Base-by-base conservation (phyloP, 1,140 invertebrate genomes). In the Sarcophaga bullata region DNA sequence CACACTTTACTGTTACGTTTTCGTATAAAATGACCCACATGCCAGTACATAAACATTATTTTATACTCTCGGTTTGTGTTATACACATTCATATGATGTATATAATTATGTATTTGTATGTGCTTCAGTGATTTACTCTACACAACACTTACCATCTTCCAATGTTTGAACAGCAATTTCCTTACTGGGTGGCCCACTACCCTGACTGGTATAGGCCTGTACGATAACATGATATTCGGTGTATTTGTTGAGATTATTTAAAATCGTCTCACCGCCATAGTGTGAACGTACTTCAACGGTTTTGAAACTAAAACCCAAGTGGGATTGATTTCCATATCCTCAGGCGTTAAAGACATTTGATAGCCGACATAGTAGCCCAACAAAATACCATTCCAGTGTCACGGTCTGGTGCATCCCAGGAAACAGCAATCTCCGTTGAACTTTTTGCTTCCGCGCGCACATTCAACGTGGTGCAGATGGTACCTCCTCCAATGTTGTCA, bases 361-460 rank as follows among this genome's bases (percentile, higher is more conserved):
- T 97, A 98, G 76, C 97, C 97, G 9, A 98, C 94, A 87, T 98
- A 97, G 90, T 98, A 99, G 17, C 97, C 97, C 3, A 97, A 92
- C 84, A 98, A 94, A 84, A 96, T 95, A 13, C 97, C 98, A 90
- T 98, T 98, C 94, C 96, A 97, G 80, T 96, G 88, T 97, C 95
- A 84, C 94, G 92, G 83, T 94, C 93, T 13, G 97, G 97, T 11
- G 97, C 95, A 91, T 96, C 95, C 97, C 97, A 98, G 50, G 93
- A 95, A 11, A 98, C 95, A 84, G 95, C 93, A 49, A 99, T 92
- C 87, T 97, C 96, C 3, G 96, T 97, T 37, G 97, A 97, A 86
- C 96, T 96, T 86, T 96, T 94, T 1, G 97, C 94, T 89, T 96
- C 95, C 17, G 96, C 95, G 84, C 95, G 92, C 37, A 99, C 94